phyloP scores from a whole-genome alignment of 35 echinoderm and acorn worm species.

The Patiria miniata region DNA sequence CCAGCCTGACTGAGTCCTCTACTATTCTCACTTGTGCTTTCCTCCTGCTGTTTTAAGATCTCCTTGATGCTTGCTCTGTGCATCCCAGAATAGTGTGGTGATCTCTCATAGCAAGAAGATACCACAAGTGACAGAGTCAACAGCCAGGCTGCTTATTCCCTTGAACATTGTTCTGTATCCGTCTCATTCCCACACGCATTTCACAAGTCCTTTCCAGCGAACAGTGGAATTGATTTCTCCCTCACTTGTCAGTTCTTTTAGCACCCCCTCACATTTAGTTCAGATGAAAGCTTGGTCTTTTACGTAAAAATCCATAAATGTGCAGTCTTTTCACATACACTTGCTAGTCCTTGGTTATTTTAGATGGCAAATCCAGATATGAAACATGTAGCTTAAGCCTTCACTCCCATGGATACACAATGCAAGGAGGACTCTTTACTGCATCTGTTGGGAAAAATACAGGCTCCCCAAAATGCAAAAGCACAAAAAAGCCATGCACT shows the following conservation, averaged over 20 bases:
- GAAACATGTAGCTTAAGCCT: not conserved
- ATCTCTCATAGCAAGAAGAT: not conserved
- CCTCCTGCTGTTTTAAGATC: not conserved
- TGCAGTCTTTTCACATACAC: not conserved
- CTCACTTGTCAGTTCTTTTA: not conserved
- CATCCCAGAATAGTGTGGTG: not conserved
- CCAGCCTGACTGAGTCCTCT: not conserved
- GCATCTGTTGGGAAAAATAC: not conserved
- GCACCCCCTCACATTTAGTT: not conserved
- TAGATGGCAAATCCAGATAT: not conserved
- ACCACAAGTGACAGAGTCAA: not conserved
- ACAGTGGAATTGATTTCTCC: too few relatives aligned
- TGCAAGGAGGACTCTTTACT: not conserved
- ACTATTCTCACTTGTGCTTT: not conserved
- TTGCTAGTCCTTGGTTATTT: not conserved
- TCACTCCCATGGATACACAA: not conserved
- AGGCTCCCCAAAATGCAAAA: not conserved
- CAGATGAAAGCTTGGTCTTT: not conserved
- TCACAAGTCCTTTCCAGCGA: not conserved
- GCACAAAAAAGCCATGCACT: conserved; percentile 4
- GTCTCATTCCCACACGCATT: not conserved
- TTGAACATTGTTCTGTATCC: not conserved
- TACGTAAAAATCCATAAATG: too few relatives aligned
- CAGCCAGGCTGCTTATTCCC: not conserved
- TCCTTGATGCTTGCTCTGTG: not conserved